These are phyloP conservation scores for Clinocottus analis DNA, from an alignment of 2,113 vertebrate genomes.

Conservation along the genomic window DNA sequence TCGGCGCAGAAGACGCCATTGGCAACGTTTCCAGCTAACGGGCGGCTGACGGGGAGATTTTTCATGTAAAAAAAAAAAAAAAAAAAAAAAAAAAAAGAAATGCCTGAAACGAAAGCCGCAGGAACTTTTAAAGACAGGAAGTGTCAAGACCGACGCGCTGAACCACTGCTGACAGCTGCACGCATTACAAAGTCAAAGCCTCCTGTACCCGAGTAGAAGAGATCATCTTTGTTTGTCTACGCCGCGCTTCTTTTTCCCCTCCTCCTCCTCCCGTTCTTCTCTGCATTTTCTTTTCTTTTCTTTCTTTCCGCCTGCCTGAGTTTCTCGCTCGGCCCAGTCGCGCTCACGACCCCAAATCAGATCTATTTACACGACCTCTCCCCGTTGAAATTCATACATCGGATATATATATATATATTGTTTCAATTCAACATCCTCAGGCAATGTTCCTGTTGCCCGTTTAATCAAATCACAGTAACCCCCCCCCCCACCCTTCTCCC, in stretches of 20 bases:
- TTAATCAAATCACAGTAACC: constrained; percentile 71
- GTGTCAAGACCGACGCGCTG: constrained; percentile 12
- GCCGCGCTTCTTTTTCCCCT: background rate
- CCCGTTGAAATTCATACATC: constrained; percentile 66
- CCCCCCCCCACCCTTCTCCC: too few relatives aligned
- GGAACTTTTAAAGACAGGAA: constrained; percentile 43
- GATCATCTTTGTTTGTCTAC: constrained; percentile 32
- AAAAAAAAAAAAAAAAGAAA: constrained; percentile 6
- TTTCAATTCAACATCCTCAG: constrained; percentile 69
- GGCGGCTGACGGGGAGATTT: background rate
- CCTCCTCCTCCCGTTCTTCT: constrained; percentile 3
- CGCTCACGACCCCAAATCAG: constrained; percentile 59
- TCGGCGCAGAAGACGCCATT: background rate
- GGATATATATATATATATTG: constrained; percentile 60
- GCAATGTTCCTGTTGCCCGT: constrained; percentile 54
- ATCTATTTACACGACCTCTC: constrained; percentile 69
- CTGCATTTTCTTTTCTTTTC: constrained; percentile 12
- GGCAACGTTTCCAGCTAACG: constrained; percentile 13
- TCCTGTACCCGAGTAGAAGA: constrained; percentile 34
- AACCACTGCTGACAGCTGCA: constrained; percentile 39
- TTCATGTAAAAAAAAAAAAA: background rate
- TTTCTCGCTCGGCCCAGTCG: constrained; percentile 25
- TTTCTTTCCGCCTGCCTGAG: constrained; percentile 15
- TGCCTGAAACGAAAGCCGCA: constrained; percentile 9
- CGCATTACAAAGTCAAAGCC: constrained; percentile 41